phyloP scores from a whole-genome alignment of 53 echinoderm and acorn worm species.

The Mesocentrotus franciscanus region DNA sequence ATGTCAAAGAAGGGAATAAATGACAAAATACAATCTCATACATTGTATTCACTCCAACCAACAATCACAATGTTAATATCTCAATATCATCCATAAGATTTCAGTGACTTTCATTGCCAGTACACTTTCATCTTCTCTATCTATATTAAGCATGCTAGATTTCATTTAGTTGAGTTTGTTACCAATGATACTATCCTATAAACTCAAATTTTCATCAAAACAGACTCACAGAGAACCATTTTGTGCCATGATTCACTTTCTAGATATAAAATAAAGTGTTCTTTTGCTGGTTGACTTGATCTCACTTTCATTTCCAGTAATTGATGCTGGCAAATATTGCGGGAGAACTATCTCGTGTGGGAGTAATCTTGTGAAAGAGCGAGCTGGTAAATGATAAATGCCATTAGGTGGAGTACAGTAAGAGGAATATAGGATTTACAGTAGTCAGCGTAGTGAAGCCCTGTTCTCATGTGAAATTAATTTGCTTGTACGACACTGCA shows the following conservation, averaged over 20 bases:
- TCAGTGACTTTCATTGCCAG: not conserved
- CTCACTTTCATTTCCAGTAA: not conserved
- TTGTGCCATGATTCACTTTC: no score
- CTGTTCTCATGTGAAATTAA: not conserved
- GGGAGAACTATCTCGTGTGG: not conserved
- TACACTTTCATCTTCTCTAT: not conserved
- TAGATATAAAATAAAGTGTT: not conserved
- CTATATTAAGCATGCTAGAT: not conserved
- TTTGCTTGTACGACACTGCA: not conserved
- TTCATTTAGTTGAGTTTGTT: not conserved
- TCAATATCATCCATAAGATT: not conserved
- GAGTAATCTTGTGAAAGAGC: not conserved
- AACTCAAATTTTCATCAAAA: not conserved
- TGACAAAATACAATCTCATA: no score
- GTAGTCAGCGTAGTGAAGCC: not conserved
- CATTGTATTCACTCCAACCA: no score
- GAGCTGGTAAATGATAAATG: not conserved
- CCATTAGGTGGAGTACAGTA: not conserved
- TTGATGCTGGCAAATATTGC: not conserved
- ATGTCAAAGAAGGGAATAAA: no score
- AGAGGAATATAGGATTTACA: not conserved
- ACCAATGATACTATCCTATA: not conserved
- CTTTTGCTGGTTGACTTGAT: not conserved
- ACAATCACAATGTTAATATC: not conserved
- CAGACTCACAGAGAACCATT: not conserved